A percentile compares a stretch with the other conserved stretches of the same genome.
These are phyloP conservation scores for Steinernema khuongi DNA, from an alignment of 1,140 invertebrate genomes.

Conservation along the genomic window DNA sequence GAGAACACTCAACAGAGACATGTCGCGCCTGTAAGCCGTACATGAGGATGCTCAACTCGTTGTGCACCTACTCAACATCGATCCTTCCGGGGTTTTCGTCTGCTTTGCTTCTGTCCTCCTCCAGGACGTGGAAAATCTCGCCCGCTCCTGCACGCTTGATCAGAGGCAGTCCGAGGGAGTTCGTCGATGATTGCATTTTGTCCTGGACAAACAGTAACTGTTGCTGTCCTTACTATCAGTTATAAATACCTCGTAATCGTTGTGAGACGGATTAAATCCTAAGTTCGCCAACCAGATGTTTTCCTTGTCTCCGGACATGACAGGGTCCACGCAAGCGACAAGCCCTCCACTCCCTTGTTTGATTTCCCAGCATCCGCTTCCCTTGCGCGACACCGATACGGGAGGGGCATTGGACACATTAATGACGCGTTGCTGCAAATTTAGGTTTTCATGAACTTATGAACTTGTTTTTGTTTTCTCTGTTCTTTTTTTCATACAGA, in stretches of 20 bases:
- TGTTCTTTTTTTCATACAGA: not conserved
- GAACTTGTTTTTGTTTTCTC: not conserved
- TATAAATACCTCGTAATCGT: constrained; percentile 22
- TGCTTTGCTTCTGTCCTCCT: constrained; percentile 55
- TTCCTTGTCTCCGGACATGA: constrained; percentile 54
- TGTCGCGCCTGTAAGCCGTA: constrained; percentile 33
- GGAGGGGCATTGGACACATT: constrained; percentile 58
- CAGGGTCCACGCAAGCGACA: constrained; percentile 56
- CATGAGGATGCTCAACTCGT: not conserved
- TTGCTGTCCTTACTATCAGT: not conserved
- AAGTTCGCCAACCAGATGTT: constrained; percentile 59
- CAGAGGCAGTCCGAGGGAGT: constrained; percentile 53
- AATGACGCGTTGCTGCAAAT: constrained; percentile 51
- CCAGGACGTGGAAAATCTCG: constrained; percentile 57
- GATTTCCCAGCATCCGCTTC: constrained; percentile 55
- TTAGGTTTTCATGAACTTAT: not conserved
- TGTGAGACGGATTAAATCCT: constrained; percentile 53
- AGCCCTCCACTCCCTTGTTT: constrained; percentile 57
- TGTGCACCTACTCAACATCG: constrained; percentile 26
- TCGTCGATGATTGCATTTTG: constrained; percentile 46
- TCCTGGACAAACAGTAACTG: constrained; percentile 26
- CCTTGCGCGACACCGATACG: constrained; percentile 49
- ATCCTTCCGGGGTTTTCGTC: constrained; percentile 17
- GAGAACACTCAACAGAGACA: constrained; percentile 55
- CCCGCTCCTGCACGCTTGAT: constrained; percentile 56